These are phyloP conservation scores for Mirounga angustirostris DNA, from an alignment of 2,113 vertebrate species.

Conservation along the genomic window DNA sequence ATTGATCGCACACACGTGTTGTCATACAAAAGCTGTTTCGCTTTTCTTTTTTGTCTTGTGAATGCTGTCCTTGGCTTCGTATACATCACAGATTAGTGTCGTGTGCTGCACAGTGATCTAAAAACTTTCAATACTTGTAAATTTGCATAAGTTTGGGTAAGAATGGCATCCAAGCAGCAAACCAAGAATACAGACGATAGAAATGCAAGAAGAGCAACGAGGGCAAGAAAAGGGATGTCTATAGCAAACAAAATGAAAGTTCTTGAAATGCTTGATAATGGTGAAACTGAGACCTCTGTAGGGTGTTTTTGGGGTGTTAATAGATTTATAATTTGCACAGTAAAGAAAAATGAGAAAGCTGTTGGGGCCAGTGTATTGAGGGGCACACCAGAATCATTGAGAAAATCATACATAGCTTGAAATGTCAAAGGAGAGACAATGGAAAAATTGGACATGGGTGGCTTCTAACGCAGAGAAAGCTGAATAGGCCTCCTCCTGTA, in stretches of 20 bases:
- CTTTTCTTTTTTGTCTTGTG: slow-evolving; percentile 29
- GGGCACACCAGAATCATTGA: background rate
- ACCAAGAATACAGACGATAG: background rate
- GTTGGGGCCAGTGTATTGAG: background rate
- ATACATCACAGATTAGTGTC: background rate
- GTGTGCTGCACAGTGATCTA: background rate
- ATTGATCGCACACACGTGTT: background rate
- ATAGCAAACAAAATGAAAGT: background rate
- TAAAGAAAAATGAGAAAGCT: background rate
- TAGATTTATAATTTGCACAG: background rate
- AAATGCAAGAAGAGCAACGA: background rate
- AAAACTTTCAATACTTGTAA: background rate
- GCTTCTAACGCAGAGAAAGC: background rate
- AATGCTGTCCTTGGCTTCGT: slow-evolving; percentile 46
- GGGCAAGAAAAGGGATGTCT: background rate
- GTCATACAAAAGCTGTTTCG: background rate
- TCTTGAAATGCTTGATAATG: slow-evolving; percentile 8
- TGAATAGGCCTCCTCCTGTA: background rate
- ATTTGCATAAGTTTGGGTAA: background rate
- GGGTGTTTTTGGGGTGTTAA: background rate
- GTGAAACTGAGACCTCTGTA: background rate
- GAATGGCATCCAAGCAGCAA: background rate
- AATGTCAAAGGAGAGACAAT: slow-evolving; percentile 37
- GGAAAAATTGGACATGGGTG: background rate
- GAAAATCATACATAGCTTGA: background rate